Evolutionary conservation across 1,140 invertebrate species (phyloP).

Genomic region (Plodia interpunctella): DNA sequence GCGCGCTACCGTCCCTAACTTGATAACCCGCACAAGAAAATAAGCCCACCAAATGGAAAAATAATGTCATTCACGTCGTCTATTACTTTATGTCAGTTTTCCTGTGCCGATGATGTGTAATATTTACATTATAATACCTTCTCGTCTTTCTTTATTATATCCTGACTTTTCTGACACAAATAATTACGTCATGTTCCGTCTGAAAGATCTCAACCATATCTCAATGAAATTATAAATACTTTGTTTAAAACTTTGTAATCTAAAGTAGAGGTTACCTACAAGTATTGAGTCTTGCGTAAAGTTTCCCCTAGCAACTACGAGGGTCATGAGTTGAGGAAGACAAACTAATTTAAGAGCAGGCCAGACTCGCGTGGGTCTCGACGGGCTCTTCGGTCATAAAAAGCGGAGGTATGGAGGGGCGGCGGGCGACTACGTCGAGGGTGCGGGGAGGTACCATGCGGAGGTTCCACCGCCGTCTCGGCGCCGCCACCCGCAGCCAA

Average conservation of each 20-base stretch:
- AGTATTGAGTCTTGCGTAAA: neutral
- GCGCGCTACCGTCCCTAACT: conserved; percentile 62
- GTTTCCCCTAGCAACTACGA: conserved; percentile 27
- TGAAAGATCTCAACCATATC: too few relatives aligned
- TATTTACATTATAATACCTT: neutral
- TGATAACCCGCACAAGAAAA: conserved; percentile 72
- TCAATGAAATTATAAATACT: too few relatives aligned
- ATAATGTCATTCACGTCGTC: conserved; percentile 59
- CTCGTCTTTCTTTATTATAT: neutral
- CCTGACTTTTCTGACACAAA: neutral
- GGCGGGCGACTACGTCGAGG: conserved; percentile 41
- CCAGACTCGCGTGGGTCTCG: conserved; percentile 57
- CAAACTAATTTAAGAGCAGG: conserved; percentile 61
- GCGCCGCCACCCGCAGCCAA: conserved; percentile 74
- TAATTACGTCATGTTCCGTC: too few relatives aligned
- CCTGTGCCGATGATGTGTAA: neutral
- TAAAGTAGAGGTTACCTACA: too few relatives aligned
- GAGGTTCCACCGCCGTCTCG: conserved; percentile 74
- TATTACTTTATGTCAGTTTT: conserved; percentile 34
- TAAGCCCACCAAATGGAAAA: conserved; percentile 72
- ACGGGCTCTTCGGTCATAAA: conserved; percentile 64
- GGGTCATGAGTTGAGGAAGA: conserved; percentile 37
- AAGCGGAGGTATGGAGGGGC: conserved; percentile 48
- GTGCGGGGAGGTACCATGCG: conserved; percentile 54
- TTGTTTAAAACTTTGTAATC: too few relatives aligned